Evolutionary conservation across 1,140 invertebrate species (phyloP).

Genomic region (Scaptomyza hsui): DNA sequence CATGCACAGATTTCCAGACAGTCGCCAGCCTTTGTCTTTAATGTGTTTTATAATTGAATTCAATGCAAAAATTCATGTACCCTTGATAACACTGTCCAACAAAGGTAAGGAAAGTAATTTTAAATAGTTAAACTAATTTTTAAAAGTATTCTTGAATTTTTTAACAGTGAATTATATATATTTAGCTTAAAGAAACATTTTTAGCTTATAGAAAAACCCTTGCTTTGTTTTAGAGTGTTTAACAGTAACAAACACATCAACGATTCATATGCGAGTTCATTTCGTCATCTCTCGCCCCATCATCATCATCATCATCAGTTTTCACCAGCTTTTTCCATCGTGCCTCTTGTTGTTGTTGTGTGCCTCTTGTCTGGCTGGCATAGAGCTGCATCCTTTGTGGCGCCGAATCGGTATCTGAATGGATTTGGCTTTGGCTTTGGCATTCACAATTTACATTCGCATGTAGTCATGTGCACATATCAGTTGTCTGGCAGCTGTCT

Average conservation of each 20-base stretch:
- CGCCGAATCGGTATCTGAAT: conserved; percentile 53
- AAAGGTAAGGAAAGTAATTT: neutral
- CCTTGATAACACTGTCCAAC: conserved; percentile 40
- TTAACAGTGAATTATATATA: no score
- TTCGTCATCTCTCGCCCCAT: conserved; percentile 50
- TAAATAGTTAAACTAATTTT: neutral
- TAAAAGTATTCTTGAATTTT: conserved; percentile 1
- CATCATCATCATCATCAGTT: conserved; percentile 63
- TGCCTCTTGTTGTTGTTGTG: neutral
- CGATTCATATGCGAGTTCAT: conserved; percentile 67
- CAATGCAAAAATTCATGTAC: conserved; percentile 62
- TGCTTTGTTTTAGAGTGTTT: conserved; percentile 39
- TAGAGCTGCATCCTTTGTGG: conserved; percentile 65
- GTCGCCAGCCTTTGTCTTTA: conserved; percentile 51
- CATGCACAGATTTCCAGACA: conserved; percentile 51
- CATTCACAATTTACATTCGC: conserved; percentile 55
- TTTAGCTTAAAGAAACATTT: no score
- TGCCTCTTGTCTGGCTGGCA: conserved; percentile 38
- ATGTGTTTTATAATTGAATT: conserved; percentile 74
- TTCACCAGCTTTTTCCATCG: conserved; percentile 13
- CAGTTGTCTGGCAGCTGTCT: conserved; percentile 83
- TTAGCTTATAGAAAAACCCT: no score
- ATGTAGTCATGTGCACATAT: conserved; percentile 79
- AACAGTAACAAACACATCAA: conserved; percentile 33
- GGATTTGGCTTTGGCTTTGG: conserved; percentile 40